Evolutionary conservation across 2,797 vertebrate genomes (phyloP).

Genomic region (Mormyrops boulengeri): DNA sequence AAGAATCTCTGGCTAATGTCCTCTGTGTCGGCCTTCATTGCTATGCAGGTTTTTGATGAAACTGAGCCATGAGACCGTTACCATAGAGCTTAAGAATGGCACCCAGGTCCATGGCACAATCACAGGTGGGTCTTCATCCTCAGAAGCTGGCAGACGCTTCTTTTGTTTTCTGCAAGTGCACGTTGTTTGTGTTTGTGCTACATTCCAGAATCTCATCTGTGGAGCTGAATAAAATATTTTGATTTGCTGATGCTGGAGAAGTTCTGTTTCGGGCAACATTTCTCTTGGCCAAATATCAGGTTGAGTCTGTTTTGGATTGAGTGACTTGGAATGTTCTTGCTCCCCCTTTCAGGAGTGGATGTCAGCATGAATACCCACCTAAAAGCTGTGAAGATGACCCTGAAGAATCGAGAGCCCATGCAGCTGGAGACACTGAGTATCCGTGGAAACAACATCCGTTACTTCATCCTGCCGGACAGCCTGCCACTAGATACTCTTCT

Average conservation of each 20-base stretch:
- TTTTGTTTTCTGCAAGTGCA: too few species aligned
- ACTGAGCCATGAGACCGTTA: slow-evolving; percentile 96
- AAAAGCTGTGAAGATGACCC: slow-evolving; percentile 94
- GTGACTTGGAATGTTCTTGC: neutral
- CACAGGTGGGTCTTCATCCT: slow-evolving; percentile 67
- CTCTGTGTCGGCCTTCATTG: neutral
- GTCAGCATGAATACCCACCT: slow-evolving; percentile 97
- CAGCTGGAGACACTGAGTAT: slow-evolving; percentile 94
- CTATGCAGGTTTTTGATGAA: slow-evolving; percentile 91
- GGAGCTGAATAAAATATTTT: neutral
- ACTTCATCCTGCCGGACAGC: slow-evolving; percentile 95
- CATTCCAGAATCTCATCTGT: neutral
- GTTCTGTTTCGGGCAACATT: neutral
- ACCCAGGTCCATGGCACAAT: slow-evolving; percentile 98
- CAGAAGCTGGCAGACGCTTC: neutral
- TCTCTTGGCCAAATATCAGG: neutral
- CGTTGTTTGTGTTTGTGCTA: neutral
- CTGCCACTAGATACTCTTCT: slow-evolving; percentile 92
- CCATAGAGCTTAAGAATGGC: slow-evolving; percentile 95
- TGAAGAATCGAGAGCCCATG: slow-evolving; percentile 92
- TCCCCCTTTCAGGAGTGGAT: slow-evolving; percentile 76
- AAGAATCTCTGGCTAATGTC: neutral
- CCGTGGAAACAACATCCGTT: slow-evolving; percentile 95
- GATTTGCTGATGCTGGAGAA: neutral
- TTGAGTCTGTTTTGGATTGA: neutral